Evolutionary conservation across 2,113 vertebrate genomes (phyloP).

Genomic region (Murina feae): DNA sequence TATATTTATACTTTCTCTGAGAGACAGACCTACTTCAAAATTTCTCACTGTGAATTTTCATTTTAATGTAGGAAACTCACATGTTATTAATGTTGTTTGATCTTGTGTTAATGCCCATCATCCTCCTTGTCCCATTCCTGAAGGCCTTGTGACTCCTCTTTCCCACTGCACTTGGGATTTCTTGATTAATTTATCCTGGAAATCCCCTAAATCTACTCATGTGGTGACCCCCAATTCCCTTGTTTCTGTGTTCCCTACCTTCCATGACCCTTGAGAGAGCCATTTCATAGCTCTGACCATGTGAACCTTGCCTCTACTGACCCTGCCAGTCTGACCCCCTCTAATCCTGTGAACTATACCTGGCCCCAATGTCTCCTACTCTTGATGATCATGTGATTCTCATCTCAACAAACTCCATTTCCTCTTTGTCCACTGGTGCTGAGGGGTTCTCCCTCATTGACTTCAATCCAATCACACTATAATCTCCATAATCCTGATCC

Average conservation of each 20-base stretch:
- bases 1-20: not conserved
- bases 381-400: not conserved
- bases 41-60: not conserved
- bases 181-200: not conserved
- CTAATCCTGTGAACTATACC: not conserved
- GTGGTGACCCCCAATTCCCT: not conserved
- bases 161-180: not conserved
- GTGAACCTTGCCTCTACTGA: not conserved
- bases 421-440: not conserved
- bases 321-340: not conserved
- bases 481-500: not conserved
- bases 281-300: not conserved
- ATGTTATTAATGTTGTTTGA: not conserved
- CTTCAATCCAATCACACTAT: not conserved
- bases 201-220: not conserved
- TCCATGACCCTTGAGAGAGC: not conserved
- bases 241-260: not conserved
- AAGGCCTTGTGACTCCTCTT: not conserved
- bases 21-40: not conserved
- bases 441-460: not conserved
- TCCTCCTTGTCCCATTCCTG: not conserved
- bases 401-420: not conserved
- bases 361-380: not conserved
- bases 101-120: not conserved
- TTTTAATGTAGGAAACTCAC: not conserved